A percentile compares a stretch with the other conserved stretches of the same genome.
phyloP scores from a whole-genome alignment of 1,140 invertebrate species.

The Tetragnatha versicolor region DNA sequence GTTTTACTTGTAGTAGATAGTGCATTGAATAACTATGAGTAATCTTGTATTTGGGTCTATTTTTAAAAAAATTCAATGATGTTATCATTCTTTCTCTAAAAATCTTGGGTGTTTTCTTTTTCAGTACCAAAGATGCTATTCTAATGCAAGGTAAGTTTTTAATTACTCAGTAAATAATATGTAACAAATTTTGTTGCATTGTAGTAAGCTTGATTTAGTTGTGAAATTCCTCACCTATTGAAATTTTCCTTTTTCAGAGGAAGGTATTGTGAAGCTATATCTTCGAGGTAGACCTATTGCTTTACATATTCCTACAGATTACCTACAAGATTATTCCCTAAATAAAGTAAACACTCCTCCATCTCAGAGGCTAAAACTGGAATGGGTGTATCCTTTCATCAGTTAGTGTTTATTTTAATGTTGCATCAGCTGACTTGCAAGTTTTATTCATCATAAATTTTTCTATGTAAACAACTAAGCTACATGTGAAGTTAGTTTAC shows the following conservation, averaged over 20 bases:
- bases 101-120: too few relatives aligned
- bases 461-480: too few relatives aligned
- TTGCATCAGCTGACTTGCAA: too few relatives aligned
- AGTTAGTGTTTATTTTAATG: neutral
- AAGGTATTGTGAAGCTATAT: slow-evolving; percentile 80
- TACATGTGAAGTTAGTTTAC: too few relatives aligned
- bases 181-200: too few relatives aligned
- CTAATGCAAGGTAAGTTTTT: slow-evolving; percentile 71
- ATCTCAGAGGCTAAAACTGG: slow-evolving; percentile 80
- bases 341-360: slow-evolving; percentile 82
- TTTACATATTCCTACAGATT: slow-evolving; percentile 76
- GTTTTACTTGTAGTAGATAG: too few relatives aligned
- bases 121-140: slow-evolving; percentile 75
- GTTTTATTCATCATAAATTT: too few relatives aligned
- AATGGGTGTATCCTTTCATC: slow-evolving; percentile 79
- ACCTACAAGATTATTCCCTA: slow-evolving; percentile 74
- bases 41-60: too few relatives aligned
- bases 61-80: too few relatives aligned
- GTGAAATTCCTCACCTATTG: neutral
- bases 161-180: neutral
- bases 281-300: slow-evolving; percentile 82
- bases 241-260: slow-evolving; percentile 66
- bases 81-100: too few relatives aligned
- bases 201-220: too few relatives aligned
- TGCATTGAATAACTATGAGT: too few relatives aligned